Base-by-base conservation (phyloP, 2,113 vertebrate species). In the Tamias sibiricus region DNA sequence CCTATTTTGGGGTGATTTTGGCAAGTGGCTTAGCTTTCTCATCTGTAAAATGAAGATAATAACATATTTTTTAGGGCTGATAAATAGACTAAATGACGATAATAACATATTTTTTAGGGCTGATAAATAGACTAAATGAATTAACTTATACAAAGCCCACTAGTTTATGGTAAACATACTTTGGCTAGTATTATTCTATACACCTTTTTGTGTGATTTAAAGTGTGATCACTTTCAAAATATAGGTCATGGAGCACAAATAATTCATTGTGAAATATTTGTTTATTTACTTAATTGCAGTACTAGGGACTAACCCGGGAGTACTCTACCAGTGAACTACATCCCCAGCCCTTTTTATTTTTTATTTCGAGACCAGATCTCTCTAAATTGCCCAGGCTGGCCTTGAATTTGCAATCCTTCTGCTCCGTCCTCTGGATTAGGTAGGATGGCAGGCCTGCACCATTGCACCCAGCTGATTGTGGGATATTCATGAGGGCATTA, bases 1-100 rank as follows among this genome's bases (percentile, higher is more conserved):
- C 66, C 35, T 42, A 42, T 90, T 89, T 86, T 66, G 79, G 54
- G 54, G 47, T 87, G 32, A 87, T 40, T 76, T 87, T 68, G 64
- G 44, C 89, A 87, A 82, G 71, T 82, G n/a, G 66, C 40, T 92
- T 90, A 59, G 76, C 24, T 79, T 90, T 94, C 49, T 87, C 54
- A 54, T 64, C 42, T 69, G 20, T 94, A 90, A 90, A 57, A 54
- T 66, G 59, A 92, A 76, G 84, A 68, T 86, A 85, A 85, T 64
- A 87, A 42, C 44, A 1, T 74, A 40, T 81, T 42, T 49, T 59
- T 17, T 22, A 47, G 40, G 16, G 22, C 66, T 86, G 32, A 86
- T 12, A n/a, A n/a, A n/a, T 64, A 84, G 16, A 77, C 79, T 62
- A 66, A 57, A 47, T 83, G 88, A 94, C n/a, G 84, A 68, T 86